Base-by-base conservation (phyloP, 2,888 invertebrate genomes). In the Trileptium ribeirensis region DNA sequence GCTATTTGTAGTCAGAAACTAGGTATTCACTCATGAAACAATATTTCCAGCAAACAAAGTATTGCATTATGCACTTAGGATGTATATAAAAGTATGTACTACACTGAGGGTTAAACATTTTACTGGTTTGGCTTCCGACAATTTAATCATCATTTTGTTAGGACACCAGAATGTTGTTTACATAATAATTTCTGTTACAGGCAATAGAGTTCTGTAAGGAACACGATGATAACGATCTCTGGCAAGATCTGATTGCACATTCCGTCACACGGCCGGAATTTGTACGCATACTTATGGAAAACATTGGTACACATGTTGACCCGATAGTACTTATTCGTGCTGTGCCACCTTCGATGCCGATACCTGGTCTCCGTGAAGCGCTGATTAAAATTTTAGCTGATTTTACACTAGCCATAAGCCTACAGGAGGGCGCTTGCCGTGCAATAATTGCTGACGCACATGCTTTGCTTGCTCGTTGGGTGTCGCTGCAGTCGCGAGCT, bases 201-300 rank as follows among this genome's bases (percentile, higher is more conserved):
- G 98, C 98, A 0, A 96, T 99, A 80, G 93, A 93, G 81, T 98
- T 98, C 90, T 98, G 97, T 89, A 96, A 96, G 89, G 96, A 97
- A 87, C 95, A 97, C 87, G 94, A 96, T 86, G 97, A 97, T 89
- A 92, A 92, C 37, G 97, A 97, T 87, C 90, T 98, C 34, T 98
- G 98, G 98, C 89, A 90, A 79, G 94, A 96, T 88, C 91, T 98
- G 31, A 95, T 98, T 81, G 92, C 93, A 85, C 67, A 51, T 39
- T 78, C 64, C 0, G 79, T 79, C 15, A 0, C 67, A 31, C 51
- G 31, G 29, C 79, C 83, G 92, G 93, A 92, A 82, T 93, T 92
- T 85, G 92, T 94, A 74, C 92, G 92, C 36, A 92, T 92, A 83
- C 89, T 94, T 51, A 89, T 94, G 78, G 92, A 93, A 87, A 92